Base-by-base conservation (phyloP, 37 sponge, comb jelly and placozoan genomes). In the Dysidea cf. avara region DNA sequence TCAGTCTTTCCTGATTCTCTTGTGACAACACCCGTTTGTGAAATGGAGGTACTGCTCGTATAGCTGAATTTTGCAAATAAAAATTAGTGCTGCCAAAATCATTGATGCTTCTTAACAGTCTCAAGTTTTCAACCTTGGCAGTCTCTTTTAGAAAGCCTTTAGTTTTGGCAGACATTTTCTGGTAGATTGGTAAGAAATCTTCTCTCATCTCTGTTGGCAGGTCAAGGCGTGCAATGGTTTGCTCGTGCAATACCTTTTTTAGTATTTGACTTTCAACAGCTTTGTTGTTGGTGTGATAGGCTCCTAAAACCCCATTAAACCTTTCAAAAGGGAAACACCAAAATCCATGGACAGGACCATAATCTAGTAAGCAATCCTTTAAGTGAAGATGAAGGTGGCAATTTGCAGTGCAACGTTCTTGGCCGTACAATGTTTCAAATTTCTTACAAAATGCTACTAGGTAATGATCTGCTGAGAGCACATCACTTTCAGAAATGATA, bases 281-380 rank as follows among this genome's bases (percentile, higher is more conserved):
- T 40, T 61, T 53, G 16, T 68, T 58, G 53, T 86, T 86, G 0
- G 76, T 86, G 1, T 61, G 69, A 18, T 51, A 36, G 3, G 81
- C 25, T 37, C 87, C 87, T 6, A 86, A 55, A 20, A 69, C 48
- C 17, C 87, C 87, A 86, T 86, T 86, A 21, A 36, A 72, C 2
- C 81, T 21, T 39, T 86, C 87, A 52, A 80, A 86, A 5, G 76
- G 35, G 61, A 63, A 80, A 32, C 72, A 76, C 87, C 87, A 87
- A 48, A 81, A 81, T 6, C 77, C 56, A 81, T 87, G 78, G 1
- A 56, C 14, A n/a, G 80, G 86, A 2, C 82, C 87, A 87, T 66
- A 87, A 55, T 86, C 81, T 0, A 71, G 51, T 24, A 86, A 24
- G 40, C 56, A 51, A 17, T 86, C 40, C 22, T 66, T 69, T 6